Conservation (phyloP, 2,113 vertebrate genomes). For the Microtus richardsoni region DNA sequence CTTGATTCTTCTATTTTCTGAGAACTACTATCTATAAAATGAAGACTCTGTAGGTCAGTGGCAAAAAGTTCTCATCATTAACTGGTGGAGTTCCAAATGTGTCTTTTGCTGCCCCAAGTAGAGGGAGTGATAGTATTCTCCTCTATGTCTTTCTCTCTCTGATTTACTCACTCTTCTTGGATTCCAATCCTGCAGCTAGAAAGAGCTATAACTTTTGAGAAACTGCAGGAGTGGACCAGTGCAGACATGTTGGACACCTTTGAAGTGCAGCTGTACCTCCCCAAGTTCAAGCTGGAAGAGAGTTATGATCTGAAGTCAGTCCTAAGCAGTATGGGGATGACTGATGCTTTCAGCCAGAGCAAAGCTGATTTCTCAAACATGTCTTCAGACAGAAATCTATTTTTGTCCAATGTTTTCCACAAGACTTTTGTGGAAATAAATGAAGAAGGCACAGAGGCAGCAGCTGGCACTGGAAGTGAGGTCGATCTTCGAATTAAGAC, state of each 20-base stretch:
- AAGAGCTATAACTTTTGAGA: slow-evolving; percentile 87
- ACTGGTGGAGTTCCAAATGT: background rate
- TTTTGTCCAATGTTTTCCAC: slow-evolving; percentile 92
- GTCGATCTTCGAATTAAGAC: slow-evolving; percentile 81
- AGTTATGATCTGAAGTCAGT: slow-evolving; percentile 87
- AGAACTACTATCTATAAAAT: background rate
- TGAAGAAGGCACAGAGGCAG: slow-evolving; percentile 94
- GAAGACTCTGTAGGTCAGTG: background rate
- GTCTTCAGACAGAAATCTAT: slow-evolving; percentile 87
- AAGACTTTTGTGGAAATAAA: slow-evolving; percentile 94
- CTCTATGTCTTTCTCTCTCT: background rate
- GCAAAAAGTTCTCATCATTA: background rate
- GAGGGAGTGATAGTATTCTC: background rate
- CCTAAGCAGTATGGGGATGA: slow-evolving; percentile 90
- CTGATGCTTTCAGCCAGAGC: slow-evolving; percentile 83
- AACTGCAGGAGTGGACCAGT: slow-evolving; percentile 88
- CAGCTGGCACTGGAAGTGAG: slow-evolving; percentile 87
- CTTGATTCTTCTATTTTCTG: background rate
- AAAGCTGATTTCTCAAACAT: slow-evolving; percentile 91
- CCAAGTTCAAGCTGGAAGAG: slow-evolving; percentile 91
- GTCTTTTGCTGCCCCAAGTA: background rate
- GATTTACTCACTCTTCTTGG: slow-evolving; percentile 38
- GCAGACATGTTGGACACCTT: slow-evolving; percentile 84
- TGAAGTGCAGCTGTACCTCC: slow-evolving; percentile 87
- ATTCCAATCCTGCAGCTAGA: slow-evolving; percentile 86